Base-by-base conservation (phyloP, 37 sponge, comb jelly and placozoan genomes). In the Geodia barretti region DNA sequence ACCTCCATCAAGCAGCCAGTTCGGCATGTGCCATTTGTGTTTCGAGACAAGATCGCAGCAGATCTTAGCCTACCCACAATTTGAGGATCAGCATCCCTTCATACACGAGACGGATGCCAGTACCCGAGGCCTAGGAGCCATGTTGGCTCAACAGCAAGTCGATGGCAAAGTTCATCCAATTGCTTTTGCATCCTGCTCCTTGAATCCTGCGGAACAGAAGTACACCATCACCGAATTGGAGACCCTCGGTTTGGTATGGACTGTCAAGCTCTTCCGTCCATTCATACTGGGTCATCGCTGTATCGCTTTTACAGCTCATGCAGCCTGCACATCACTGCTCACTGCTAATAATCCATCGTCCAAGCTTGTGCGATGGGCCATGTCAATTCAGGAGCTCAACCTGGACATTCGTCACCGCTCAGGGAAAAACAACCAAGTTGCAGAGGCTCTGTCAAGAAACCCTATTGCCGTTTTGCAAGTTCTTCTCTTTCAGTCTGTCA, bases 41-140 rank as follows among this genome's bases (percentile, higher is more conserved):
- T 62, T 0, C 41, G 83, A 1, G 64, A 83, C 23, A 82, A 31
- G 7, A 68, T 86, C 43, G 26, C 39, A 21, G 79, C 79, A 41
- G 85, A 73, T 38, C 72, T 92, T 3, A 54, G 84, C 1, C 76
- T 72, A 63, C 85, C 81, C 9, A 84, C 88, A 41, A 39, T 26
- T 32, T 88, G 88, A 41, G 88, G 86, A 5, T 88, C 82, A 86
- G 84, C 84, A 3, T 63, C 74, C 39, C 20, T 29, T 84, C 11
- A 86, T 85, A 11, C 81, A 67, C 24, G 83, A 91, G 73, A 83
- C 64, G 60, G 84, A 91, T 79, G 87, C 87, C 11, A 65, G 68
- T 5, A 37, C 35, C 32, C 24, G 88, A 28, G 87, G 83, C 31
- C 83, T 91, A 23, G 86, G 82, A 21, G 86, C 91, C n/a, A 82